Evolutionary conservation across 2,888 invertebrate species (phyloP), one percentile per base, ranked within the genome.

Genomic region (Morinoia aosen): DNA sequence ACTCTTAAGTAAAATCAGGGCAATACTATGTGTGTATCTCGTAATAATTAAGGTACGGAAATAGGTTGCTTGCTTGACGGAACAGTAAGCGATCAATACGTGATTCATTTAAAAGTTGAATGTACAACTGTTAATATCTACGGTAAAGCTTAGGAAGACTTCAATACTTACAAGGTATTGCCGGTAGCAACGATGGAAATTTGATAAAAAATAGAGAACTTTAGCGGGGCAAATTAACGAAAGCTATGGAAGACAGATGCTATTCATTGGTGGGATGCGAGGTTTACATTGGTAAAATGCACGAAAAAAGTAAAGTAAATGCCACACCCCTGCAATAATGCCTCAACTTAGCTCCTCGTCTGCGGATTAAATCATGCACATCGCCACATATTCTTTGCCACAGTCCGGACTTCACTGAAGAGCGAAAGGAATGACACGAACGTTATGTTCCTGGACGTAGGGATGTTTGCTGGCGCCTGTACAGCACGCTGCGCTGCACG

Each of bases 141-240:
- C 76, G 25, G 76, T 76, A 76, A 76, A 76, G 76, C 76, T 76
- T 76, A 76, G 76, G 76, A 76, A 76, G 76, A 76, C 76, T 76
- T 76, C 76, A 76, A 76, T 76, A 12, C 76, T 76, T 25, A 76
- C 33, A 76, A 25, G 76, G 25, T 76, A 76, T 25, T 19, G 76
- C 76, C 2, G 76, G 76, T 76, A 76, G 76, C 33, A 16, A 76
- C 76, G 76, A 12, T 61, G 1, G 3, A 19, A 1, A 16, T 12
- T 19, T 16, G 61, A 61, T 61, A 61, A 33, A 25, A 64, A 10
- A 76, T 76, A 76, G 76, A 33, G 33, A 76, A 76, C 76, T 76
- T 76, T 33, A 76, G 33, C 76, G 16, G 19, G 8, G 76, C 76
- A 76, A 76, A 76, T 76, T 33, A 76, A 33, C 25, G 76, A 33